Evolutionary conservation across 2,888 invertebrate genomes (phyloP), one percentile per base, ranked within the genome.

Genomic region (Leptopilina syphax): DNA sequence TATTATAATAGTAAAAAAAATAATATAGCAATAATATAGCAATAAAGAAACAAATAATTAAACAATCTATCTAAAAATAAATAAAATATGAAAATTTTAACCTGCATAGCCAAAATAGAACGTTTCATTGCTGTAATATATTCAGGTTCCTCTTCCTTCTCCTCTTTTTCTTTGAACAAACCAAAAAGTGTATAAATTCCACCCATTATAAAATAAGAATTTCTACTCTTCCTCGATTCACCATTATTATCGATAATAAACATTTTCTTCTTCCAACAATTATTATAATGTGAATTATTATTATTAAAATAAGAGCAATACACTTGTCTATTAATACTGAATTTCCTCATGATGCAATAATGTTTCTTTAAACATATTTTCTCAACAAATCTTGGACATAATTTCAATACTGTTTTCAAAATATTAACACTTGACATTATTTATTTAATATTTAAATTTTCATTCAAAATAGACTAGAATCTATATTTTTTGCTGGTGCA

Each of bases 91-190:
- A 3, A 73, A 34, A 73, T 77, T 65, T 93, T 92, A 92, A 93
- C 93, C 91, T 96, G 95, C 77, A 96, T 96, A 83, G 96, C 95
- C 27, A 97, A 92, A 84, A 97, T 94, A 9, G 96, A 96, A 84
- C 96, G 93, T 92, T 97, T 97, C 80, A 98, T 95, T 0, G 95
- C 95, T 86, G 94, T 94, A 83, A 96, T 95, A 27, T 97, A 92
- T 87, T 96, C 96, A 77, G 90, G 86, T 34, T 86, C 83, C 76
- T 95, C 94, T 90, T 96, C 95, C 3, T 94, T 94, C 77, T 95
- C 93, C 84, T 95, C 94, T 70, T 92, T 89, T 82, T 94, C 94
- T 12, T 95, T 94, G 27, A 95, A 91, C 92, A 95, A 94, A 76
- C 94, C 94, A 83, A 95, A 93, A 27, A 95, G 80, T 41, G 90